Conservation (phyloP, 2,888 invertebrate species). For the Lasioglossum pauxillum region DNA sequence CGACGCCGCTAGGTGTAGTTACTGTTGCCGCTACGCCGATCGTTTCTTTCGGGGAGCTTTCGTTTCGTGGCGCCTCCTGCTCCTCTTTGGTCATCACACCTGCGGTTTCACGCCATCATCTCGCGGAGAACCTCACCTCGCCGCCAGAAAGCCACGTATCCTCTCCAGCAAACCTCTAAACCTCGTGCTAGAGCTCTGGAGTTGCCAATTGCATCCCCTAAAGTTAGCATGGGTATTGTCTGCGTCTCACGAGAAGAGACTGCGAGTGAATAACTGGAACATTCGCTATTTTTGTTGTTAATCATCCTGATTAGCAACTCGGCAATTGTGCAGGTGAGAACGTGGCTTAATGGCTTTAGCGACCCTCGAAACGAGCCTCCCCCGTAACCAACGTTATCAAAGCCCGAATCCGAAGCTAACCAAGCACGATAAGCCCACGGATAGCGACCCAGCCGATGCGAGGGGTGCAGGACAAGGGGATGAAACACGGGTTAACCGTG, state of each 20-base stretch:
- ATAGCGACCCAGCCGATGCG: background rate
- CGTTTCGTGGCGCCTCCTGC: conserved; percentile 85
- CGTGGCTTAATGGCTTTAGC: background rate
- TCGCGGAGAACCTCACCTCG: background rate
- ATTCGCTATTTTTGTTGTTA: background rate
- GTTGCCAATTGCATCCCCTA: background rate
- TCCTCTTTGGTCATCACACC: conserved; percentile 77
- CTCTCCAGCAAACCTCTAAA: background rate
- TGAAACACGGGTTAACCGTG: background rate
- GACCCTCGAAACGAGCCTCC: background rate
- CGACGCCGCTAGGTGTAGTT: conserved; percentile 76
- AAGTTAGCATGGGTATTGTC: background rate
- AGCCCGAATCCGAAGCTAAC: background rate
- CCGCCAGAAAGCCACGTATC: background rate
- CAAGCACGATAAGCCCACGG: background rate
- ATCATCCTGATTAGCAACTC: background rate
- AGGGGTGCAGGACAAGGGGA: background rate
- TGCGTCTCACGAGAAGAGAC: too few relatives aligned
- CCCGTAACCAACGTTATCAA: background rate
- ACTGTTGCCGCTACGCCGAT: conserved; percentile 70
- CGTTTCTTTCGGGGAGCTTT: conserved; percentile 80
- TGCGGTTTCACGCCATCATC: conserved; percentile 8
- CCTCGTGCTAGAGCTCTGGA: background rate
- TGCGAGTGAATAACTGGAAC: too few relatives aligned
- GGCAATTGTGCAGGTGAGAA: background rate